These are phyloP conservation scores for Gari tellinella DNA, from an alignment of 2,888 invertebrate species.

Conservation along the genomic window DNA sequence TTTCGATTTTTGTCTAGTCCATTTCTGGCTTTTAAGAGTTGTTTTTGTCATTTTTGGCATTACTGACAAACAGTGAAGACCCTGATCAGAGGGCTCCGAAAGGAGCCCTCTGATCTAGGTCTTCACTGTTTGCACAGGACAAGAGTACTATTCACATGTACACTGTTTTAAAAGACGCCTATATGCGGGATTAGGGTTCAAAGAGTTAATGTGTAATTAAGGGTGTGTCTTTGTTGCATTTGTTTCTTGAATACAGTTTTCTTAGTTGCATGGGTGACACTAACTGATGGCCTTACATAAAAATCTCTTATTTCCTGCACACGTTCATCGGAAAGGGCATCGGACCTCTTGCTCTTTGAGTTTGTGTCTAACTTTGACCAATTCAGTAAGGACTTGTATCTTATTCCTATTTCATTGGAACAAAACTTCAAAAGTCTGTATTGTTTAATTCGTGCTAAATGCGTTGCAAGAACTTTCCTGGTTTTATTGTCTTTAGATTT, in stretches of 20 bases:
- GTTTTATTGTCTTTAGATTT: conserved; percentile 2
- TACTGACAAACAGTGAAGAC: no score
- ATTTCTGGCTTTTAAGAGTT: no score
- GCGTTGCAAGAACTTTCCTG: conserved; percentile 9
- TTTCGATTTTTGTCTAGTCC: no score
- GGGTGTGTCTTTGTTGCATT: conserved; percentile 21
- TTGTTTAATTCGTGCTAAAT: conserved; percentile 16
- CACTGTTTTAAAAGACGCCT: no score
- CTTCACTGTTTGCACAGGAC: no score
- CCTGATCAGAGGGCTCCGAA: no score
- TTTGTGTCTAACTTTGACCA: conserved; percentile 13
- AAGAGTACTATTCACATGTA: no score
- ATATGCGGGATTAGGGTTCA: no score
- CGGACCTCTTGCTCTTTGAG: conserved; percentile 13
- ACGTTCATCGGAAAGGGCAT: conserved; percentile 13
- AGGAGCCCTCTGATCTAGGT: no score
- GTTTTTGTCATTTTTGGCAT: no score
- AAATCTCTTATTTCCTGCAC: conserved; percentile 12
- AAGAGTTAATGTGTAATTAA: conserved; percentile 15
- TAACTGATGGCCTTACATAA: conserved; percentile 14
- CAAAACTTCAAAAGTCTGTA: conserved; percentile 7
- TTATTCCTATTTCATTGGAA: conserved; percentile 9
- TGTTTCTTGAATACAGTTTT: conserved; percentile 12
- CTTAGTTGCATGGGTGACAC: conserved; percentile 12
- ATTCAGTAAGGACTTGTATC: conserved; percentile 11